Conservation (phyloP, 2,888 invertebrate species). For the Maniola hyperantus region DNA sequence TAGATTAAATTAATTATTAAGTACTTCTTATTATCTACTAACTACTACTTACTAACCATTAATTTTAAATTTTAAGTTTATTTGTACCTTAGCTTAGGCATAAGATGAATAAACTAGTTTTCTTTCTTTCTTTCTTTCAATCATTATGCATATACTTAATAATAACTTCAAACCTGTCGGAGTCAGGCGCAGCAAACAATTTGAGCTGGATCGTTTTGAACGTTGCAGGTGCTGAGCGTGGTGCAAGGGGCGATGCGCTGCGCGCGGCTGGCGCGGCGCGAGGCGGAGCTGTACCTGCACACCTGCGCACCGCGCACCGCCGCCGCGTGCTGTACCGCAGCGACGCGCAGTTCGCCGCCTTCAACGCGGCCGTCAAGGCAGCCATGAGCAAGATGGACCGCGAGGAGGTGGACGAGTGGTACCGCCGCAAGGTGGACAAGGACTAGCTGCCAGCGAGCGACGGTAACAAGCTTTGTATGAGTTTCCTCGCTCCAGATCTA, state of each 20-base stretch:
- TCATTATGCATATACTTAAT: too few species aligned
- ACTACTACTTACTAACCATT: too few species aligned
- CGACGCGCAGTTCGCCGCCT: background rate
- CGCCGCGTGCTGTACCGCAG: conserved; percentile 6
- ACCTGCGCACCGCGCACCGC: conserved; percentile 9
- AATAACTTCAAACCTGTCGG: too few species aligned
- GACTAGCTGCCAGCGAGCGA: background rate
- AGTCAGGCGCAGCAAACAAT: too few species aligned
- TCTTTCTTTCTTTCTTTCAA: too few species aligned
- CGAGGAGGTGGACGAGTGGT: conserved; percentile 10
- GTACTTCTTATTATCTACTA: too few species aligned
- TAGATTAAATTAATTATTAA: too few species aligned
- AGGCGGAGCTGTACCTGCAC: background rate
- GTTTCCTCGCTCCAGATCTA: too few species aligned
- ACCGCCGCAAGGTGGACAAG: background rate
- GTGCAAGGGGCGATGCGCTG: background rate
- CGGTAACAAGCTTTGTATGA: background rate
- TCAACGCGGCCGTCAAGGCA: background rate
- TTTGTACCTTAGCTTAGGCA: too few species aligned
- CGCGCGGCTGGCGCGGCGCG: conserved; percentile 1
- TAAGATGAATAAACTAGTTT: too few species aligned
- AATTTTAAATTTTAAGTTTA: too few species aligned
- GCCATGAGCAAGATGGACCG: conserved; percentile 7
- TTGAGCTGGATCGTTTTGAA: too few species aligned
- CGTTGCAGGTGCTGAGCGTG: conserved; percentile 2